These are phyloP conservation scores for Trematomus loennbergii DNA, from an alignment of 2,113 vertebrate species.

Conservation along the genomic window DNA sequence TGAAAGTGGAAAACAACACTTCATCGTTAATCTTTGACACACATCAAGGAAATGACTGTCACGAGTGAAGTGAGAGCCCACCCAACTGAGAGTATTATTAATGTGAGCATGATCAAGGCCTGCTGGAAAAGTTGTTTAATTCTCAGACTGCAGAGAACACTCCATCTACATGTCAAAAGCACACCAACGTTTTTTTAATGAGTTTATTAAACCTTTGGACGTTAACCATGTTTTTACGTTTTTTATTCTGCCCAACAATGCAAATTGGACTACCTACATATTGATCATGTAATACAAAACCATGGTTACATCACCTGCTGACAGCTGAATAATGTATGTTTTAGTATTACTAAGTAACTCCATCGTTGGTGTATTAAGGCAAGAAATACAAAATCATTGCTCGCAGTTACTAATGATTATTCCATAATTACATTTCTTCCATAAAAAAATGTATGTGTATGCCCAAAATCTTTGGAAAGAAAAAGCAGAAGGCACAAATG, in stretches of 20 bases:
- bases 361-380: background rate
- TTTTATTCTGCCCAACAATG: too few species aligned
- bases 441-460: background rate
- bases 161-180: background rate
- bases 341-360: background rate
- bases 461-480: background rate
- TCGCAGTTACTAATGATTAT: background rate
- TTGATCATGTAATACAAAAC: background rate
- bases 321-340: background rate
- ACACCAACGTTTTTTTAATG: background rate
- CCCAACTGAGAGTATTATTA: slow-evolving; percentile 57
- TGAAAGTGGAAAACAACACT: slow-evolving; percentile 62
- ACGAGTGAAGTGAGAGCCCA: slow-evolving; percentile 61
- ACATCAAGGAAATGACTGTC: slow-evolving; percentile 67
- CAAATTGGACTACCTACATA: background rate
- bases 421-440: background rate
- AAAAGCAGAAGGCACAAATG: background rate
- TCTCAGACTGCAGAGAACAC: slow-evolving; percentile 26
- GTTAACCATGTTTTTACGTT: too few species aligned
- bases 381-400: background rate
- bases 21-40: slow-evolving; percentile 58
- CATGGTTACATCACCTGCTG: background rate
- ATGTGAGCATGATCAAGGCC: slow-evolving; percentile 47
- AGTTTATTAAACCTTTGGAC: background rate
- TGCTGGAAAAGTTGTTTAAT: slow-evolving; percentile 21